Conservation (phyloP, 2,797 vertebrate genomes). For the Gephyroberyx darwinii region DNA sequence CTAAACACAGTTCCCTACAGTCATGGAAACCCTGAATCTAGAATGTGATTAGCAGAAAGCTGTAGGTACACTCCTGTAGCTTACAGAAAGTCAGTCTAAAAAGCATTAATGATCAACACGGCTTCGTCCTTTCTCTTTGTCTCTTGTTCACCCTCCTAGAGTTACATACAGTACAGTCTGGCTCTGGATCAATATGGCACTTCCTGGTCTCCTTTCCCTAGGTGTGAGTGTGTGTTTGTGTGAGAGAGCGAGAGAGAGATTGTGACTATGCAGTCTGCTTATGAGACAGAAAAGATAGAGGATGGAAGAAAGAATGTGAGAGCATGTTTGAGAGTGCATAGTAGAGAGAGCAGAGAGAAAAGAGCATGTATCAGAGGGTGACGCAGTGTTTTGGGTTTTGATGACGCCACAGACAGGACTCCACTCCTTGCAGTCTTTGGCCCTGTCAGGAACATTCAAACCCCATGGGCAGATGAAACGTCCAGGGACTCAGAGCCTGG, state of each 20-base stretch:
- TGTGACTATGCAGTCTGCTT: background rate
- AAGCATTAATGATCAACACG: background rate
- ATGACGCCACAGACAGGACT: constrained; percentile 43
- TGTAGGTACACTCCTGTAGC: background rate
- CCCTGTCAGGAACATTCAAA: constrained; percentile 61
- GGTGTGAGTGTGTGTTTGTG: background rate
- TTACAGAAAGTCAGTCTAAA: background rate
- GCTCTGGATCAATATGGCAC: background rate
- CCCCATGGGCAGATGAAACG: constrained; percentile 46
- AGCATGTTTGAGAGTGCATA: background rate
- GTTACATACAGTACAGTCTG: background rate
- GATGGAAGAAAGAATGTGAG: background rate
- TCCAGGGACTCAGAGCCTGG: constrained; percentile 26
- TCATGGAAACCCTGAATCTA: background rate
- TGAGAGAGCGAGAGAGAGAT: background rate
- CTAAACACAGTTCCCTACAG: too few relatives aligned
- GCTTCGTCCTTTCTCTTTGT: too few relatives aligned
- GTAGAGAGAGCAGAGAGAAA: background rate
- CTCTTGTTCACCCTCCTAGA: background rate
- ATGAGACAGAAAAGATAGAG: background rate
- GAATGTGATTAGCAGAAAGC: background rate
- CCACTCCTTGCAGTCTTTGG: constrained; percentile 53
- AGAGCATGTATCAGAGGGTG: background rate
- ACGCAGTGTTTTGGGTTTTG: constrained; percentile 7
- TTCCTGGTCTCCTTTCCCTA: background rate